Base-by-base conservation (phyloP, 2,888 invertebrate species). In the Drepanosiphum platanoidis region DNA sequence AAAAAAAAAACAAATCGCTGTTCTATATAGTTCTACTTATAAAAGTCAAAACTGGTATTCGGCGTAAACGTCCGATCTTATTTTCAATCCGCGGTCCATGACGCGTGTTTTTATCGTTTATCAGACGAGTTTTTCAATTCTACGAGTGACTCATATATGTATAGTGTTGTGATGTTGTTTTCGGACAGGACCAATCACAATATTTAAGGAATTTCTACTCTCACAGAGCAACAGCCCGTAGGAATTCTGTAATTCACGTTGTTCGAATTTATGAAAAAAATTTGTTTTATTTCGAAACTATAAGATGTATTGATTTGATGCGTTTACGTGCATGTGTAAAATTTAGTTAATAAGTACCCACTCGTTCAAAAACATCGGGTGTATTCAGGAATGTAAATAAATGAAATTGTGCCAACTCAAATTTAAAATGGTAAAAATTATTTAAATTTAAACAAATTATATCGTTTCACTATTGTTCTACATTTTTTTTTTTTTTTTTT, bases 401-500 rank as follows among this genome's bases (percentile, higher is more conserved):
- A 61, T 22, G n/a, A 61, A 61, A 61, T 61, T 27, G 61, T 61
- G 61, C 61, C 27, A n/a, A 27, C n/a, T 61, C 61, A 22, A 7
- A 2, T 61, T 61, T 22, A 61, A 61, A 61, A 61, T 27, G 18
- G n/a, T 61, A 61, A 27, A n/a, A 52, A 61, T 58, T 32, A 34
- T 52, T 52, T 34, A 64, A 39, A 34, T 52, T 52, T 34, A 64
- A 39, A 39, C 22, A 5, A 5, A 5, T 52, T 18, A 52, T 5
- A 39, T 39, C 27, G 58, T 61, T 34, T 61, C 58, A 27, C 15
- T 36, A 75, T 61, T 64, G 77, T 77, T 77, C 61, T 61, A 77
- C 18, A 27, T 39, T 30, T 39, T 15, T 8, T 36, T 27, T 30
- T 39, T 15, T 8, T 36, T 27, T 8, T 77, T n/a, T 58, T 75